Evolutionary conservation across 1,140 invertebrate genomes (phyloP).

Genomic region (Caenorhabditis brenneri): DNA sequence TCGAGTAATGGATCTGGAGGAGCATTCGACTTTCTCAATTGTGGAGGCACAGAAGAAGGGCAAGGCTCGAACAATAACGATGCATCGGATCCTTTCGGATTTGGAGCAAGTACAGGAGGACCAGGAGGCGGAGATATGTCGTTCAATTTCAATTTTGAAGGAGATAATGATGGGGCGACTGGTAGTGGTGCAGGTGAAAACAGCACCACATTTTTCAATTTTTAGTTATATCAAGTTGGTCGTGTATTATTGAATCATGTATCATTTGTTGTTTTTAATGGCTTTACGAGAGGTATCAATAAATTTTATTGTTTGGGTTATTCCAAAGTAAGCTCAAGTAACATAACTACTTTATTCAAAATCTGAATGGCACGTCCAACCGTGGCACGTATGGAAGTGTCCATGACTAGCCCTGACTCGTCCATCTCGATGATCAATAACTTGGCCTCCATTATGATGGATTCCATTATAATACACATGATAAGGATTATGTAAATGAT

Average conservation of each 20-base stretch:
- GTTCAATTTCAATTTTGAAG: background rate
- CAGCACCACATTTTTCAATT: constrained; percentile 16
- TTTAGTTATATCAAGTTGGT: background rate
- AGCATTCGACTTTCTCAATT: background rate
- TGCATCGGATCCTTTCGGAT: background rate
- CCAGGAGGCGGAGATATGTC: constrained; percentile 1
- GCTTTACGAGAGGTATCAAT: too few relatives aligned
- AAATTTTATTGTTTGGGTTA: too few relatives aligned
- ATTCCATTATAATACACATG: background rate
- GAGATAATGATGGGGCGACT: background rate
- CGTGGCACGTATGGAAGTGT: background rate
- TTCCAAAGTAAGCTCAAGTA: too few relatives aligned
- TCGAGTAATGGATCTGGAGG: background rate
- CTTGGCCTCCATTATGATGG: background rate
- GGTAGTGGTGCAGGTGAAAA: background rate
- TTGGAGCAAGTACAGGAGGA: background rate
- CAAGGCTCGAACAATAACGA: background rate
- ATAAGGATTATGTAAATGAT: background rate
- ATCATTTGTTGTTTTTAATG: background rate
- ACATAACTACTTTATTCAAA: background rate
- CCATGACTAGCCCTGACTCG: background rate
- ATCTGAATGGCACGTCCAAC: background rate
- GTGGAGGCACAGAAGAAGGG: background rate
- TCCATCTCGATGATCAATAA: background rate
- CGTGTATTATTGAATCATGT: constrained; percentile 14